Evolutionary conservation across 2,797 vertebrate genomes (phyloP).

Genomic region (Acipenser ruthenus): DNA sequence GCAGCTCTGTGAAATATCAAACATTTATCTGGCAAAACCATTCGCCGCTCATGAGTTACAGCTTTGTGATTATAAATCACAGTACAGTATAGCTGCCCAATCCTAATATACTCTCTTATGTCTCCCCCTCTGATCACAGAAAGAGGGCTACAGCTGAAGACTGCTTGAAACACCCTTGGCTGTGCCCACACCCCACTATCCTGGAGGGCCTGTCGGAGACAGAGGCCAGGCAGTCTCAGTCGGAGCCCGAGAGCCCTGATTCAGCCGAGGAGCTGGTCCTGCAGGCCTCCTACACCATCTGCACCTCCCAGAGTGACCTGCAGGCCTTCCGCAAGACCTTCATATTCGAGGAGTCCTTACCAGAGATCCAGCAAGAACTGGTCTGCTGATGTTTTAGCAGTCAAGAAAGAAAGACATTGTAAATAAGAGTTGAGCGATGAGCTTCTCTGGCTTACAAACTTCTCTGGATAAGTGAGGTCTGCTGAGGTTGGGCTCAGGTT

Average conservation of each 20-base stretch:
- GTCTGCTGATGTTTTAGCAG: slow-evolving; percentile 50
- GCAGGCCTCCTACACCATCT: slow-evolving; percentile 49
- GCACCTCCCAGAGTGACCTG: slow-evolving; percentile 52
- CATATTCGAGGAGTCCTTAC: slow-evolving; percentile 54
- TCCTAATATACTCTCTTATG: neutral
- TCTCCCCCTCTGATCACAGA: slow-evolving; percentile 35
- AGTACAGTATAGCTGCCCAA: no score
- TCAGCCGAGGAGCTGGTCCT: slow-evolving; percentile 51
- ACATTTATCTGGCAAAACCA: neutral
- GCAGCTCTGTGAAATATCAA: neutral
- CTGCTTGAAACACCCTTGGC: slow-evolving; percentile 67
- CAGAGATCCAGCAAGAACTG: slow-evolving; percentile 63
- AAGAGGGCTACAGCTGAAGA: slow-evolving; percentile 65
- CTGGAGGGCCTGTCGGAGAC: slow-evolving; percentile 46
- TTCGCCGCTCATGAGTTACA: neutral
- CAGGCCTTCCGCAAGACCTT: slow-evolving; percentile 56
- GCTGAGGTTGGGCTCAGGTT: no score
- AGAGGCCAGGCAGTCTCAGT: slow-evolving; percentile 58
- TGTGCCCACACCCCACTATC: slow-evolving; percentile 34
- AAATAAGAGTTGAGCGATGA: no score
- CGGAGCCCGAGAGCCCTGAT: slow-evolving; percentile 56
- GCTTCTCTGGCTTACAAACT: no score
- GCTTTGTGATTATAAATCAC: neutral
- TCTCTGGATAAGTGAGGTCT: no score
- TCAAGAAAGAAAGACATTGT: no score